These are phyloP conservation scores for Pristionchus exspectatus DNA, from an alignment of 2,888 invertebrate genomes.

Conservation along the genomic window DNA sequence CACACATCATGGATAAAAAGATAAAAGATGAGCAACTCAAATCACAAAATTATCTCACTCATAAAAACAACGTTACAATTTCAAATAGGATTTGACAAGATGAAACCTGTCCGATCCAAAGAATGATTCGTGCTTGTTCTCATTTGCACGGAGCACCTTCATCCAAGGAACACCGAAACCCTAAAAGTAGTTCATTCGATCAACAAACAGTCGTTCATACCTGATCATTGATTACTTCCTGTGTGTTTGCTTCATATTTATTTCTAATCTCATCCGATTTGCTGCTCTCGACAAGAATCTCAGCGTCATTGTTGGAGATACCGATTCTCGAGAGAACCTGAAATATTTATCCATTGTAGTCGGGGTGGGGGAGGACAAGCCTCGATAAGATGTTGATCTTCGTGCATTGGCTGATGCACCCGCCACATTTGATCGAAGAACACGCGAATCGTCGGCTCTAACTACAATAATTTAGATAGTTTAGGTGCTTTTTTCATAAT, in stretches of 20 bases:
- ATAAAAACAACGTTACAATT: neutral
- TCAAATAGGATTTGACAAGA: neutral
- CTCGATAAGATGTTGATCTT: neutral
- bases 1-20: too few species aligned
- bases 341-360: neutral
- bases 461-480: neutral
- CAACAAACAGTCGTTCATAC: neutral
- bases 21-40: too few species aligned
- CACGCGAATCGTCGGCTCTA: neutral
- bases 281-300: too few species aligned
- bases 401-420: neutral
- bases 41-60: too few species aligned
- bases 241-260: neutral
- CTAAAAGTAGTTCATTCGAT: neutral
- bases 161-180: neutral
- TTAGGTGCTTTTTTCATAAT: neutral
- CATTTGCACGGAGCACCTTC: neutral
- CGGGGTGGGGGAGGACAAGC: too few species aligned
- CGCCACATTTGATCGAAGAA: constrained; percentile 1
- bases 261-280: neutral
- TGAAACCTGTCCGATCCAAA: neutral
- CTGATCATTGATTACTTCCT: neutral
- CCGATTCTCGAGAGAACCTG: neutral
- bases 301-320: too few species aligned
- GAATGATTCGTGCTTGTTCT: neutral